Conservation (phyloP, 2,113 vertebrate species). For the Rhinolophus sinicus region DNA sequence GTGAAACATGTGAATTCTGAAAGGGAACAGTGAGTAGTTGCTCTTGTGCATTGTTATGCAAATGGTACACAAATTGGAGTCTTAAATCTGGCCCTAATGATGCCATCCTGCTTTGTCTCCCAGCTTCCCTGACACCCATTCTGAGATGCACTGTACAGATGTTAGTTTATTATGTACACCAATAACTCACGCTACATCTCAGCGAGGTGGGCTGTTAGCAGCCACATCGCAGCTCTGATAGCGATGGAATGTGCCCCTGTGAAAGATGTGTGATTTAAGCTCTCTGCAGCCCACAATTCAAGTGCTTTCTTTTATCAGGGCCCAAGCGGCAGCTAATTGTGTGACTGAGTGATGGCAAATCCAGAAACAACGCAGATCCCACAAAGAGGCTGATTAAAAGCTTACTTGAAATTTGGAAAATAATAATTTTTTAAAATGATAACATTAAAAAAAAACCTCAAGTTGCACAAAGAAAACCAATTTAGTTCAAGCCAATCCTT, state of each 20-base stretch:
- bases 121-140: constrained; percentile 77
- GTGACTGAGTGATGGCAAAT: constrained; percentile 67
- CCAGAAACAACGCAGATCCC: constrained; percentile 80
- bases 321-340: constrained; percentile 73
- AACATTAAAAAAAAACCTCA: constrained; percentile 56
- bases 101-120: constrained; percentile 84
- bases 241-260: constrained; percentile 20
- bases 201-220: constrained; percentile 70
- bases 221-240: constrained; percentile 64
- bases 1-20: constrained; percentile 77
- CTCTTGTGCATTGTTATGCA: constrained; percentile 83
- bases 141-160: constrained; percentile 79
- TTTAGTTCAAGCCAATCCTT: constrained; percentile 69
- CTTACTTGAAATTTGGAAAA: constrained; percentile 78
- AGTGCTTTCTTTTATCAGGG: constrained; percentile 68
- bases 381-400: constrained; percentile 78
- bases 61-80: constrained; percentile 81
- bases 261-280: constrained; percentile 74
- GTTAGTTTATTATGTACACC: constrained; percentile 82
- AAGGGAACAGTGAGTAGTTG: constrained; percentile 72
- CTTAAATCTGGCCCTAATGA: constrained; percentile 83
- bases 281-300: constrained; percentile 60
- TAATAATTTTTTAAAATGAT: constrained; percentile 75
- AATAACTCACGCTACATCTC: constrained; percentile 77
- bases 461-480: constrained; percentile 71